Percentiles rank a stretch among this genome's conserved stretches.
Evolutionary conservation across 2,888 invertebrate species (phyloP).

Genomic region (Cenopis cana): DNA sequence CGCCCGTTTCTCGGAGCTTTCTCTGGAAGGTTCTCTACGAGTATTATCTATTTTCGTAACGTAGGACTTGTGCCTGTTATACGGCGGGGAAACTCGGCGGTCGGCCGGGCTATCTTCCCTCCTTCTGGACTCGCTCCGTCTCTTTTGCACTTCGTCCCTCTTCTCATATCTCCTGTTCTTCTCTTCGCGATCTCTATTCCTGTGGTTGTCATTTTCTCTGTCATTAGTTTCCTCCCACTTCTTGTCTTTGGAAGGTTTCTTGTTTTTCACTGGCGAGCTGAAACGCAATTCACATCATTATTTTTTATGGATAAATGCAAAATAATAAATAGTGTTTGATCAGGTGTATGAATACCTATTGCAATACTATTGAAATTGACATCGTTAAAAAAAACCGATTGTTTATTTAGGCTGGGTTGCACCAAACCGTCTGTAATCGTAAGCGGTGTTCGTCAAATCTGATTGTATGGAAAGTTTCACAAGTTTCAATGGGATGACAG

Average conservation of each 20-base stretch:
- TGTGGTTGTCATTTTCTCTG: constrained; percentile 69
- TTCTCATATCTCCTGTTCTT: constrained; percentile 75
- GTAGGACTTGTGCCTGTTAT: constrained; percentile 64
- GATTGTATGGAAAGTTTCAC: too few relatives aligned
- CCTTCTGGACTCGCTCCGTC: constrained; percentile 55
- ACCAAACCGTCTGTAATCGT: too few relatives aligned
- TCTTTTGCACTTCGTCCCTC: constrained; percentile 57
- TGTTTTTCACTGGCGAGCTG: constrained; percentile 75
- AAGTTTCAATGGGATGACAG: too few relatives aligned
- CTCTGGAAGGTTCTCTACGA: constrained; percentile 60
- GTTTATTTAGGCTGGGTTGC: constrained; percentile 2
- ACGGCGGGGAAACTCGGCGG: constrained; percentile 64
- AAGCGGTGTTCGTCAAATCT: too few relatives aligned
- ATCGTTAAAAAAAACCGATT: not conserved
- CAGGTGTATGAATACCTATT: not conserved
- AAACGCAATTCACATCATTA: constrained; percentile 47
- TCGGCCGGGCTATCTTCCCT: constrained; percentile 63
- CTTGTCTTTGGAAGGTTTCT: constrained; percentile 61
- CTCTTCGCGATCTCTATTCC: constrained; percentile 77
- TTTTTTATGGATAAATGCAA: not conserved
- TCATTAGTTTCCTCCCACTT: constrained; percentile 67
- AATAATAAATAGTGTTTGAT: constrained; percentile 3
- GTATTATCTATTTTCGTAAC: constrained; percentile 71
- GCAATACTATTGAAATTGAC: not conserved
- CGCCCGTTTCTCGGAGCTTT: constrained; percentile 46